Conservation (phyloP, 2,888 invertebrate genomes). For the Limnephilus rhombicus region DNA sequence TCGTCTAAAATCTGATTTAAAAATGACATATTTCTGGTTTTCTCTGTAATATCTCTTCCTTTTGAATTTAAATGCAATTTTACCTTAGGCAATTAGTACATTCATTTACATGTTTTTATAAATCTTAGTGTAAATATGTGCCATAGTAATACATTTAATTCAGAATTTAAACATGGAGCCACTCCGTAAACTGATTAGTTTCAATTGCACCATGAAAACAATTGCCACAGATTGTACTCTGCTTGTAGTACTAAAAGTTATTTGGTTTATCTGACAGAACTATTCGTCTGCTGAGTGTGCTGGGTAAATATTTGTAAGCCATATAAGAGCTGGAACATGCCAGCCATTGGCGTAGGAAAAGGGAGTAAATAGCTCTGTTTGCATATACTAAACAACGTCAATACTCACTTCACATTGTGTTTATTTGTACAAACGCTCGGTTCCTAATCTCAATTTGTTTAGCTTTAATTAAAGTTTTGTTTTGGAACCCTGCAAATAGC, state of each 20-base stretch:
- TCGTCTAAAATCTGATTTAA: too few relatives aligned
- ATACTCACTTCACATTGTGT: slow-evolving; percentile 38
- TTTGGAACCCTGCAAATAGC: background rate
- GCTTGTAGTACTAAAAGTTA: slow-evolving; percentile 49
- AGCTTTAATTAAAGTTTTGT: slow-evolving; percentile 49
- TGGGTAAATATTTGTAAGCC: slow-evolving; percentile 63
- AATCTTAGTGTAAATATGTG: background rate
- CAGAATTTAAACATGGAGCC: background rate
- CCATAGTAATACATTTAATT: background rate
- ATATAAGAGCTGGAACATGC: slow-evolving; percentile 47
- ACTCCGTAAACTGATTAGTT: background rate
- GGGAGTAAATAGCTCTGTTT: slow-evolving; percentile 47
- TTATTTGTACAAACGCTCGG: slow-evolving; percentile 48
- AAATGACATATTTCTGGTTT: too few relatives aligned
- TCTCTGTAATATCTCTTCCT: too few relatives aligned
- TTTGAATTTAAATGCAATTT: background rate
- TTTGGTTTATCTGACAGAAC: slow-evolving; percentile 56
- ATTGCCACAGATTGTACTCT: slow-evolving; percentile 31
- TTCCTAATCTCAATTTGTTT: slow-evolving; percentile 39
- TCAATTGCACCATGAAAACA: slow-evolving; percentile 18
- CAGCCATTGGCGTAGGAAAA: slow-evolving; percentile 38
- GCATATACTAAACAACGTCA: slow-evolving; percentile 42
- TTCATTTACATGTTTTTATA: background rate
- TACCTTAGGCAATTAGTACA: background rate
- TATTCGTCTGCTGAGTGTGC: slow-evolving; percentile 54